Percentiles rank a stretch among this genome's conserved stretches.
These are phyloP conservation scores for Echeneis naucrates DNA, from an alignment of 2,797 vertebrate species.

Conservation along the genomic window DNA sequence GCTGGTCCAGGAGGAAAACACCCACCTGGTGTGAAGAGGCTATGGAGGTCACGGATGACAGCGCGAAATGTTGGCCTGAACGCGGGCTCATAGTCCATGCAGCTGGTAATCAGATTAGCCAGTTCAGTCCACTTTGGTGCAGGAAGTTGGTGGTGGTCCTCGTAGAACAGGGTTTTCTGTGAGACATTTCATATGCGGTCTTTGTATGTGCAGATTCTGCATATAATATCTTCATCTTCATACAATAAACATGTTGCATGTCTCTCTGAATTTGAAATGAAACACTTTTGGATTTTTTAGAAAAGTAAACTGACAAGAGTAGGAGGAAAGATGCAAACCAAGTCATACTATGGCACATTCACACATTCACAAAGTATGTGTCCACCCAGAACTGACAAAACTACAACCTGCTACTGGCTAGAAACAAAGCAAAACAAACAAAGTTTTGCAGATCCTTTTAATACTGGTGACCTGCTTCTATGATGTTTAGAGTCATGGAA, in stretches of 20 bases:
- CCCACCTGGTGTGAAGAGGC: conserved; percentile 95
- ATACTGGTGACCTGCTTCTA: background rate
- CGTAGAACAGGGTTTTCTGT: conserved; percentile 94
- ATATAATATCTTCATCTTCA: background rate
- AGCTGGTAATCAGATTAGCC: conserved; percentile 93
- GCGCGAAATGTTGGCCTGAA: conserved; percentile 95
- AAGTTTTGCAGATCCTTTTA: background rate
- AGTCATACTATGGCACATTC: background rate
- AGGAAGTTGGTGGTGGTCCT: conserved; percentile 94
- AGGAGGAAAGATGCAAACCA: background rate
- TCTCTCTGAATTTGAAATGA: background rate
- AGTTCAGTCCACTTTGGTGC: conserved; percentile 97
- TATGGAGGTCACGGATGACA: conserved; percentile 95
- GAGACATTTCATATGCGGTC: conserved; percentile 19
- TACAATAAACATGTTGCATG: background rate
- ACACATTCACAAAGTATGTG: no score
- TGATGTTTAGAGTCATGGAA: background rate
- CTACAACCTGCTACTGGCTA: background rate
- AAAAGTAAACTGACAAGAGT: background rate
- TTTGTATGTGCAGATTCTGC: background rate
- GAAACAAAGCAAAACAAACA: background rate
- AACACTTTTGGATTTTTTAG: conserved; percentile 3
- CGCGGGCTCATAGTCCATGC: conserved; percentile 96
- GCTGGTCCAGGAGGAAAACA: background rate
- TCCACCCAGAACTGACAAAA: no score